A percentile compares a stretch with the other conserved stretches of the same genome.
phyloP scores from a whole-genome alignment of 2,888 invertebrate genomes.

The Thumatha senex region DNA sequence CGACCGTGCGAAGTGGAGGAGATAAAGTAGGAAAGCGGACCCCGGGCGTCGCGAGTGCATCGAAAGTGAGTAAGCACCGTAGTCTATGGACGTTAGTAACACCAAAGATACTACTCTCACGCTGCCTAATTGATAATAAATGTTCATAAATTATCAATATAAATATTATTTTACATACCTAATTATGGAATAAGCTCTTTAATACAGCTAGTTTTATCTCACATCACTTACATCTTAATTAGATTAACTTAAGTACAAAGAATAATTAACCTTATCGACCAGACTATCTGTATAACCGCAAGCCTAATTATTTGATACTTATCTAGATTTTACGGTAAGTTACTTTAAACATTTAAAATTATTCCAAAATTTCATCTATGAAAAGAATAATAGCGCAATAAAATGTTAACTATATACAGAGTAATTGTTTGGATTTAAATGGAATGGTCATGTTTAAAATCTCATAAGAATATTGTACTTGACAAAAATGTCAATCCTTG shows the following conservation, averaged over 20 bases:
- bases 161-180: background rate
- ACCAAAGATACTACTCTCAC: too few species aligned
- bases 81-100: too few species aligned
- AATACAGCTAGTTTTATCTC: background rate
- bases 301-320: constrained; percentile 37
- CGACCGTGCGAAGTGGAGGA: too few species aligned
- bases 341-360: constrained; percentile 44
- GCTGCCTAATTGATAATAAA: too few species aligned
- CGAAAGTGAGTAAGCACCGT: too few species aligned
- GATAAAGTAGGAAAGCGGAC: too few species aligned
- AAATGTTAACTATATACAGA: constrained; percentile 65
- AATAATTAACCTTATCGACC: constrained; percentile 30
- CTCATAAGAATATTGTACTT: constrained; percentile 68
- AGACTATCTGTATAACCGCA: constrained; percentile 24
- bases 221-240: constrained; percentile 10
- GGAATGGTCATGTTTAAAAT: constrained; percentile 75
- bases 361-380: constrained; percentile 48
- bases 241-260: constrained; percentile 21
- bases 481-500: constrained; percentile 68
- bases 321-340: constrained; percentile 43
- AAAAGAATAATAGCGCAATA: constrained; percentile 63
- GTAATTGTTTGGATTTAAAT: constrained; percentile 60
- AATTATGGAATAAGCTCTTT: background rate
- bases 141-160: too few species aligned
- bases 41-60: too few species aligned